Conservation (phyloP, 92 coral and sea anemone species). For the Palythoa heliodiscus region DNA sequence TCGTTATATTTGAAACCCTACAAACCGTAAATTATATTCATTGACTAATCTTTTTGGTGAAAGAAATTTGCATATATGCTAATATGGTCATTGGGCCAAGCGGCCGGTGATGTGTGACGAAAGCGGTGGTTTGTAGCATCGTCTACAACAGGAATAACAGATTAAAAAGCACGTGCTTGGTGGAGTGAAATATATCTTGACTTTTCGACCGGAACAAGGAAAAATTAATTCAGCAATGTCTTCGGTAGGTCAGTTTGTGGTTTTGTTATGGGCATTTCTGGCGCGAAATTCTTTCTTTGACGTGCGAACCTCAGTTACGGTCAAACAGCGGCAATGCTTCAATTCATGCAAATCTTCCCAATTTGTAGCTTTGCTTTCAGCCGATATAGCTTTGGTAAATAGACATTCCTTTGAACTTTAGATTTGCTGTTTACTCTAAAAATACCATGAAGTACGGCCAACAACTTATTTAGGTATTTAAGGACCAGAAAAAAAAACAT, state of each 20-base stretch:
- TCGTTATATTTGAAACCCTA: neutral
- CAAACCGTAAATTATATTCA: neutral
- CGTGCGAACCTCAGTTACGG: neutral
- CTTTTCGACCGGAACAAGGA: neutral
- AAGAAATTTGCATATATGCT: neutral
- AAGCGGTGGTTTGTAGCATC: neutral
- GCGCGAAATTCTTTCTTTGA: neutral
- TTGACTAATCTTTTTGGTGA: neutral
- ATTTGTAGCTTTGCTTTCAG: too few species aligned
- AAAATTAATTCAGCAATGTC: slow-evolving; percentile 13
- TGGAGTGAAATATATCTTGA: neutral
- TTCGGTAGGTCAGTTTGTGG: slow-evolving; percentile 15
- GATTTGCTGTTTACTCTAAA: slow-evolving; percentile 1
- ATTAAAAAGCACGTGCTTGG: slow-evolving; percentile 1
- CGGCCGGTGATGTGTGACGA: slow-evolving; percentile 22
- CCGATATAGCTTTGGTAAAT: too few species aligned
- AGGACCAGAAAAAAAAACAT: slow-evolving; percentile 4
- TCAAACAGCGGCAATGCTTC: neutral
- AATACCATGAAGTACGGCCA: neutral
- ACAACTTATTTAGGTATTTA: neutral
- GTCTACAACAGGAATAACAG: neutral
- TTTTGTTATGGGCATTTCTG: neutral
- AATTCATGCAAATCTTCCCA: neutral
- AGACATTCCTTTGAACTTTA: neutral
- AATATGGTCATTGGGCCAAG: neutral